Percentiles rank a stretch among this genome's conserved stretches.
Evolutionary conservation across 2,113 vertebrate species (phyloP).

Genomic region (Fulica atra): DNA sequence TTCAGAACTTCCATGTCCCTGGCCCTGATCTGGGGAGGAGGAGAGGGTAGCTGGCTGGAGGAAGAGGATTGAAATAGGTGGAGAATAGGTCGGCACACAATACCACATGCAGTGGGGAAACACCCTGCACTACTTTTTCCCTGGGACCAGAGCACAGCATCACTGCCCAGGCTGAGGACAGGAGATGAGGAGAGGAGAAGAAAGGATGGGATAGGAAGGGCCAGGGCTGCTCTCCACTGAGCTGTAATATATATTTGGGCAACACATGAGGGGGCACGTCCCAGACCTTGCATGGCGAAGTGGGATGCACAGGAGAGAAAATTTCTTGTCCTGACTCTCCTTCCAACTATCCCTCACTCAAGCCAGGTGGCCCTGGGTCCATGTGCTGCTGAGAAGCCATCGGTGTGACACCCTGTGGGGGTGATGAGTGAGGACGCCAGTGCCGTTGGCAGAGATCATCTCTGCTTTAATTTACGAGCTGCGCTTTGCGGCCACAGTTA

Average conservation of each 20-base stretch:
- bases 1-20: not conserved
- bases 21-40: not conserved
- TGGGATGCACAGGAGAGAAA: not conserved
- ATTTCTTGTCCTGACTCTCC: not conserved
- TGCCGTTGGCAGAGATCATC: not conserved
- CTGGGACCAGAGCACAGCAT: not conserved
- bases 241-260: not conserved
- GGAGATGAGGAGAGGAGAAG: not conserved
- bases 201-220: not conserved
- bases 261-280: not conserved
- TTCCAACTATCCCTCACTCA: not conserved
- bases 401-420: not conserved
- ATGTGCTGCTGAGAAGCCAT: not conserved
- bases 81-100: not conserved
- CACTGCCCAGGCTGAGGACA: not conserved
- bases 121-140: not conserved
- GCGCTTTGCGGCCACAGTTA: not conserved
- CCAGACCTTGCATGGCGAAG: not conserved
- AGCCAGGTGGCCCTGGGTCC: not conserved
- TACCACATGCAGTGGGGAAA: not conserved
- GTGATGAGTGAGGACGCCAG: not conserved
- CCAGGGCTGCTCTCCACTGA: not conserved
- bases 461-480: not conserved
- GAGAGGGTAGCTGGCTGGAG: fast-evolving
- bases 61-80: not conserved